phyloP scores from a whole-genome alignment of 2,113 vertebrate species.

The Ardeotis arabs region DNA sequence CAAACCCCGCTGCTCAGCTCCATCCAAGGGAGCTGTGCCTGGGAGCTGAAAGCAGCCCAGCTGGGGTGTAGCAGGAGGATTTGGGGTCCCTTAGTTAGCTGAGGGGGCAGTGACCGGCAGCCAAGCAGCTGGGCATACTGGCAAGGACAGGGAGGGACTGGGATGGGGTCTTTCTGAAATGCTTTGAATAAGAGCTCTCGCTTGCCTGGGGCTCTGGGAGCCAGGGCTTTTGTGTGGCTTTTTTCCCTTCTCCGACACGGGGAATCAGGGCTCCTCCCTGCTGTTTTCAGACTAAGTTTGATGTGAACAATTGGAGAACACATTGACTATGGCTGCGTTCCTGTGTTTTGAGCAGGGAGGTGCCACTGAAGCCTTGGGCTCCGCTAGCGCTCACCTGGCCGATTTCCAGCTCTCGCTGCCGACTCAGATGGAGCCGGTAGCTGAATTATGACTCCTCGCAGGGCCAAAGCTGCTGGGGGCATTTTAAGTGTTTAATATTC shows the following conservation, averaged over 20 bases:
- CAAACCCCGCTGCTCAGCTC: fast-evolving
- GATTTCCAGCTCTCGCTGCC: not conserved
- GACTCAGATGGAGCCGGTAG: not conserved
- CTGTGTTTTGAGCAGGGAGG: not conserved
- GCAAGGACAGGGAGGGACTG: not conserved
- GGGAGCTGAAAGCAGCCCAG: not conserved
- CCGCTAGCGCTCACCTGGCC: not conserved
- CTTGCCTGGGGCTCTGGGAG: not conserved
- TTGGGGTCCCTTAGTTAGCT: not conserved
- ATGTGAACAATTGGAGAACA: not conserved
- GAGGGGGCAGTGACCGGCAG: not conserved
- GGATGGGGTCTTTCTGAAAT: not conserved
- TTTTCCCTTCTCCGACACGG: too few relatives aligned
- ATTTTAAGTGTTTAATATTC: conserved; percentile 14
- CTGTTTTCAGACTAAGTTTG: not conserved
- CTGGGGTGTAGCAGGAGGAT: not conserved
- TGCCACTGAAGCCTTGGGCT: not conserved
- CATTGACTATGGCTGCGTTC: not conserved
- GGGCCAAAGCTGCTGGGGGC: not conserved
- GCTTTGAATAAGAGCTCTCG: not conserved
- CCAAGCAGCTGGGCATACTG: not conserved
- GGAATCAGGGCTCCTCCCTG: fast-evolving
- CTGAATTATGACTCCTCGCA: fast-evolving
- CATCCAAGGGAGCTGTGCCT: not conserved
- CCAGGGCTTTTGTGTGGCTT: not conserved